Conservation (phyloP, 2,888 invertebrate genomes). For the Odontothrips loti region DNA sequence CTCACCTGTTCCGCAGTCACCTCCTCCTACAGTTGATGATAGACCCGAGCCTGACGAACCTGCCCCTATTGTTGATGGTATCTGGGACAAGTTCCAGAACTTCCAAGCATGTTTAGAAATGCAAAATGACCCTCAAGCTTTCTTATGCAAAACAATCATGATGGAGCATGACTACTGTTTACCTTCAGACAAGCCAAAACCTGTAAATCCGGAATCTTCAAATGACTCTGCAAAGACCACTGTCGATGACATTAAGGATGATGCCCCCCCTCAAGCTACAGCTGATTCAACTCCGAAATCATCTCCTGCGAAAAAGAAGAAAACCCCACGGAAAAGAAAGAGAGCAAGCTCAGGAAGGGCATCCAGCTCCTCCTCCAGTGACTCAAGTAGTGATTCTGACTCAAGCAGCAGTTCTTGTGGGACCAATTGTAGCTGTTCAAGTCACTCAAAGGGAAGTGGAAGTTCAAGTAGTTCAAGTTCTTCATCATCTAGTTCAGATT, state of each 20-base stretch:
- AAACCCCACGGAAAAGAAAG: conserved; percentile 52
- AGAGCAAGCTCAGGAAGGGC: conserved; percentile 47
- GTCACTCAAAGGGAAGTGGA: conserved; percentile 58
- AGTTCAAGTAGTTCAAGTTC: conserved; percentile 57
- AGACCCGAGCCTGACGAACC: conserved; percentile 52
- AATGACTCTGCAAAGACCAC: conserved; percentile 35
- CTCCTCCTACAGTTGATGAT: conserved; percentile 34
- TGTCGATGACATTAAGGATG: conserved; percentile 38
- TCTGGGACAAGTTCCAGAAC: conserved; percentile 73
- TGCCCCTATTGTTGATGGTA: conserved; percentile 62
- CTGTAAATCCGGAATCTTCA: conserved; percentile 44
- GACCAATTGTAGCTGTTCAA: conserved; percentile 77
- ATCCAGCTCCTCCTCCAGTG: conserved; percentile 65
- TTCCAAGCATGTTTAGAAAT: conserved; percentile 67
- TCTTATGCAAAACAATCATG: conserved; percentile 29
- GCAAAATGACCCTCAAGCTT: conserved; percentile 41
- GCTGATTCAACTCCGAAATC: conserved; percentile 32
- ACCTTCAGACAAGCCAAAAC: conserved; percentile 38
- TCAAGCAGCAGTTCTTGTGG: conserved; percentile 73
- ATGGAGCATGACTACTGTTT: conserved; percentile 41
- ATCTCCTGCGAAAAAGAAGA: conserved; percentile 50
- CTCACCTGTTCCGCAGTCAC: background rate
- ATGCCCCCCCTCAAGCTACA: conserved; percentile 41
- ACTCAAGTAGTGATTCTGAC: conserved; percentile 70
- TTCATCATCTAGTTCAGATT: conserved; percentile 59